A percentile compares a stretch with the other conserved stretches of the same genome.
Conservation (phyloP, 2,113 vertebrate genomes). For the Nestor notabilis region DNA sequence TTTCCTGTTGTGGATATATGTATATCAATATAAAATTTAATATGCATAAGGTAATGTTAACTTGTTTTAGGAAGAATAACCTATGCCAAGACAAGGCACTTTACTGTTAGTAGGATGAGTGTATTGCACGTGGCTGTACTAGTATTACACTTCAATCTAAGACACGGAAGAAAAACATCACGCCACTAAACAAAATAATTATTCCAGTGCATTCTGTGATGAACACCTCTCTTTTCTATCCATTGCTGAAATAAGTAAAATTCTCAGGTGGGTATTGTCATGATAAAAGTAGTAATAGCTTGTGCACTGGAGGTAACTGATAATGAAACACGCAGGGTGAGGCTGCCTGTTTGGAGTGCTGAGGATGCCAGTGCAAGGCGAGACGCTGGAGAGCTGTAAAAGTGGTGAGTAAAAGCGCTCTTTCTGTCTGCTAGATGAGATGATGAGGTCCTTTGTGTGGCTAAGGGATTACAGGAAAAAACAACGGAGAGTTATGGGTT, state of each 20-base stretch:
- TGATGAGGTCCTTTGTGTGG: not conserved
- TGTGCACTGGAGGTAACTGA: not conserved
- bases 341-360: not conserved
- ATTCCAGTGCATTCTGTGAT: not conserved
- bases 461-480: not conserved
- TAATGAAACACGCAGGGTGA: not conserved
- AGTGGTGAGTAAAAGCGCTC: fast-evolving
- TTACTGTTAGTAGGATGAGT: not conserved
- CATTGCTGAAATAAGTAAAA: not conserved
- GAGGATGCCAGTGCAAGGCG: not conserved
- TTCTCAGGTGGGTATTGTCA: not conserved
- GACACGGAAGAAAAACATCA: not conserved
- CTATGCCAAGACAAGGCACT: not conserved
- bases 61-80: not conserved
- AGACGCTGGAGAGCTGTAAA: not conserved
- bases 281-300: not conserved
- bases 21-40: not conserved
- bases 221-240: not conserved
- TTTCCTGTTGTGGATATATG: not conserved
- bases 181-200: not conserved
- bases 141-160: not conserved
- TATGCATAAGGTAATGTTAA: not conserved
- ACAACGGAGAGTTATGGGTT: not conserved
- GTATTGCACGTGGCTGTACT: not conserved
- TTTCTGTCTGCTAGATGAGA: not conserved